phyloP scores from a whole-genome alignment of 2,113 vertebrate genomes.

The Eupsittula cactorum region DNA sequence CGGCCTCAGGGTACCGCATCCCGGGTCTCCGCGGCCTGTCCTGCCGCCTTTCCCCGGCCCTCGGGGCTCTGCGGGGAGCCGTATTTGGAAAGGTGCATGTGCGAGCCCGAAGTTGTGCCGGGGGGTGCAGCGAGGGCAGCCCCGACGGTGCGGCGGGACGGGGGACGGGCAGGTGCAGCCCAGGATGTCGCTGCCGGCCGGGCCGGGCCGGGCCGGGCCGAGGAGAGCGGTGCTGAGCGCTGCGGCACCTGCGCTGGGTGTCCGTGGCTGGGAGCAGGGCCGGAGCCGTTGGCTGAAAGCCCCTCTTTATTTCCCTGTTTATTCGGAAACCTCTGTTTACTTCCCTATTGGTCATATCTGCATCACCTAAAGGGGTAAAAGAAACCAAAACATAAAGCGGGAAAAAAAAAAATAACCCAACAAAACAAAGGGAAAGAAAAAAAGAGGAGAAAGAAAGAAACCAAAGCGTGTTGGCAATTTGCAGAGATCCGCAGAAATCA shows the following conservation, averaged over 20 bases:
- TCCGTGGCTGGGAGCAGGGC: not conserved
- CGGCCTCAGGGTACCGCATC: not conserved
- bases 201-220: not conserved
- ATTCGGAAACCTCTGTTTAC: not conserved
- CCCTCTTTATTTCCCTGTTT: not conserved
- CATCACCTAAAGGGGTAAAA: not conserved
- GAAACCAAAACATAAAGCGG: not conserved
- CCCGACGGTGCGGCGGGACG: not conserved
- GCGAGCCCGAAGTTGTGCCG: not conserved
- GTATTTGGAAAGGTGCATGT: not conserved
- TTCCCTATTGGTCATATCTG: not conserved
- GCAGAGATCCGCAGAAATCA: not conserved
- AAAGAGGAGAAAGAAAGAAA: not conserved
- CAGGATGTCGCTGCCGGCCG: not conserved
- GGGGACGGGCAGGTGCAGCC: not conserved
- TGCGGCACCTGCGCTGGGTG: not conserved
- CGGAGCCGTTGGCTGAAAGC: not conserved
- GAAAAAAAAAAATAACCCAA: not conserved
- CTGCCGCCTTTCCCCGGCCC: not conserved
- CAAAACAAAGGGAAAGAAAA: not conserved
- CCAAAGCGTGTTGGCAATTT: not conserved
- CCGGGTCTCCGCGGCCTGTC: not conserved
- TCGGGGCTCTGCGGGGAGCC: not conserved
- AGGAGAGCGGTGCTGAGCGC: not conserved
- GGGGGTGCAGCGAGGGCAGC: not conserved